Evolutionary conservation across 1,140 invertebrate species (phyloP).

Genomic region (Apis dorsata): DNA sequence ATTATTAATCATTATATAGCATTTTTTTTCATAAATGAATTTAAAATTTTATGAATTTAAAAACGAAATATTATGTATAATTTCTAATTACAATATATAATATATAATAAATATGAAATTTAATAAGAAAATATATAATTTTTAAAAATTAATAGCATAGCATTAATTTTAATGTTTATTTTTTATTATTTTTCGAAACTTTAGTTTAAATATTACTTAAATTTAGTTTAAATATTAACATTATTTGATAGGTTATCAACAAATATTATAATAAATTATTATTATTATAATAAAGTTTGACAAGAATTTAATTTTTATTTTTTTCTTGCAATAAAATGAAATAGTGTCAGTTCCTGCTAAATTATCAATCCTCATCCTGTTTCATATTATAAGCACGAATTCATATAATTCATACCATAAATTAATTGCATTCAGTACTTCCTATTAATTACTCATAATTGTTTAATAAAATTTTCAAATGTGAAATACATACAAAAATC

Average conservation of each 20-base stretch:
- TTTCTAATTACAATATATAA: no score
- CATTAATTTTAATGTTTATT: not conserved
- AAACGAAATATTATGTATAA: no score
- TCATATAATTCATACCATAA: not conserved
- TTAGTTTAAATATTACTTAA: not conserved
- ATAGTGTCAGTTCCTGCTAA: conserved; percentile 7
- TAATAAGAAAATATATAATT: no score
- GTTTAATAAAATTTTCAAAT: no score
- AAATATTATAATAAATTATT: no score
- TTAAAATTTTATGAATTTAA: no score
- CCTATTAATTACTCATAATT: not conserved
- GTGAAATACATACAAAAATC: no score
- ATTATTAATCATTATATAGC: no score
- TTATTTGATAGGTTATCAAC: not conserved
- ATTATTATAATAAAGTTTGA: not conserved
- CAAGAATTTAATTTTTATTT: not conserved
- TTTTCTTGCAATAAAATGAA: not conserved
- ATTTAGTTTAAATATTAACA: not conserved
- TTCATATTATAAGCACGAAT: not conserved
- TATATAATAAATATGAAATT: no score
- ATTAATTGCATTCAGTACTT: not conserved
- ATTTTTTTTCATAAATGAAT: no score
- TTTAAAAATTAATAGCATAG: no score
- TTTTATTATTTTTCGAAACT: not conserved
- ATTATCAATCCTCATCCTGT: conserved; percentile 57